Percentiles rank a stretch among this genome's conserved stretches.
These are phyloP conservation scores for Euproctis similis DNA, from an alignment of 2,888 invertebrate genomes.

Conservation along the genomic window DNA sequence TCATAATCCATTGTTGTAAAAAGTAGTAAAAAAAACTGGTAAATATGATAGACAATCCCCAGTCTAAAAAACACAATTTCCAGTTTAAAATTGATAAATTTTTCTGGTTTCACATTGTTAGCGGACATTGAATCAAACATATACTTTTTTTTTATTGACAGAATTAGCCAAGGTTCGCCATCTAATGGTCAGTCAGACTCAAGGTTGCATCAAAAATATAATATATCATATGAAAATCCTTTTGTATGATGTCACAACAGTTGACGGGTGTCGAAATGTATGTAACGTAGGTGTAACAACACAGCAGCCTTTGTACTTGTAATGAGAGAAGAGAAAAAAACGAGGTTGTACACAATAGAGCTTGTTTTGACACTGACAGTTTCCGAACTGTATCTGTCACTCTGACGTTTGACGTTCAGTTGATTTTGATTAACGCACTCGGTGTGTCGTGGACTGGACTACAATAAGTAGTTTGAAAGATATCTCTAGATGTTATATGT, in stretches of 20 bases:
- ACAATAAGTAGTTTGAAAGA: conserved; percentile 26
- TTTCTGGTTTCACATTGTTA: no score
- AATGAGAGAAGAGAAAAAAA: conserved; percentile 52
- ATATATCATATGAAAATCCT: conserved; percentile 33
- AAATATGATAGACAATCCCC: no score
- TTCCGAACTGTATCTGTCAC: conserved; percentile 50
- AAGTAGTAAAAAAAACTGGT: no score
- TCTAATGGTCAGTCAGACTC: conserved; percentile 36
- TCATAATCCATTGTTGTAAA: no score
- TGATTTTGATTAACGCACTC: conserved; percentile 55
- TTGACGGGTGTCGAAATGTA: conserved; percentile 65
- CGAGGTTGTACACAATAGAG: conserved; percentile 52
- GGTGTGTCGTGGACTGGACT: conserved; percentile 34
- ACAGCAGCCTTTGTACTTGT: conserved; percentile 41
- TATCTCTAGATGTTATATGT: conserved; percentile 21
- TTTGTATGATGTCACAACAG: conserved; percentile 52
- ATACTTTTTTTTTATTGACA: conserved; percentile 17
- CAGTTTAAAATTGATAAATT: no score
- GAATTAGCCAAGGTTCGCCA: conserved; percentile 28
- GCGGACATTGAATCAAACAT: no score
- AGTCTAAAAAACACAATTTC: no score
- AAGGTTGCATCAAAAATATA: conserved; percentile 44
- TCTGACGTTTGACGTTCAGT: conserved; percentile 25
- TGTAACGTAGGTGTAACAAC: conserved; percentile 55
- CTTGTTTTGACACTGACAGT: conserved; percentile 55